phyloP scores from a whole-genome alignment of 2,113 vertebrate genomes.

The Trogon surrucura region DNA sequence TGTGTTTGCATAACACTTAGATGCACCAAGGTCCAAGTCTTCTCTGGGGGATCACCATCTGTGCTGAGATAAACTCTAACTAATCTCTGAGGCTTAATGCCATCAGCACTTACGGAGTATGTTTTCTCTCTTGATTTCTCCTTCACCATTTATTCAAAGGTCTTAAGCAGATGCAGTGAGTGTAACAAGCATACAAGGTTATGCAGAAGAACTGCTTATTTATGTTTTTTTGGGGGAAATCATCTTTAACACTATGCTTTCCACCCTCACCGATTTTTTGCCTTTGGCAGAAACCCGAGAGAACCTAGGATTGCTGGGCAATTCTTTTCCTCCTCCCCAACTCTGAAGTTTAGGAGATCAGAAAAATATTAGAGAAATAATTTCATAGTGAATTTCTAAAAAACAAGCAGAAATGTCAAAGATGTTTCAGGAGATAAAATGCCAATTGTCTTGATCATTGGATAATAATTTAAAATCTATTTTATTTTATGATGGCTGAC shows the following conservation, averaged over 20 bases:
- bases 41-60: constrained; percentile 38
- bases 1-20: constrained; percentile 33
- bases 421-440: constrained; percentile 5
- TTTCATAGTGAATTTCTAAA: neutral
- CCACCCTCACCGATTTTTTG: neutral
- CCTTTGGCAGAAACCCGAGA: neutral
- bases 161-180: neutral
- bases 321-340: neutral
- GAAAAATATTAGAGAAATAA: neutral
- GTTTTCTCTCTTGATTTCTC: constrained; percentile 25
- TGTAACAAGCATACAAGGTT: neutral
- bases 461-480: constrained; percentile 26
- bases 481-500: neutral
- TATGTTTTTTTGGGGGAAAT: accelerated
- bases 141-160: neutral
- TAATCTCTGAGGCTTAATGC: constrained; percentile 36
- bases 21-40: constrained; percentile 28
- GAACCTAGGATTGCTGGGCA: neutral
- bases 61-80: constrained; percentile 46
- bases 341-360: neutral
- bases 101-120: neutral
- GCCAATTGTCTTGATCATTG: neutral
- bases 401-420: neutral
- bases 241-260: neutral
- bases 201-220: neutral